Evolutionary conservation across 1,140 invertebrate genomes (phyloP).

Genomic region (Zaprionus ghesquierei): DNA sequence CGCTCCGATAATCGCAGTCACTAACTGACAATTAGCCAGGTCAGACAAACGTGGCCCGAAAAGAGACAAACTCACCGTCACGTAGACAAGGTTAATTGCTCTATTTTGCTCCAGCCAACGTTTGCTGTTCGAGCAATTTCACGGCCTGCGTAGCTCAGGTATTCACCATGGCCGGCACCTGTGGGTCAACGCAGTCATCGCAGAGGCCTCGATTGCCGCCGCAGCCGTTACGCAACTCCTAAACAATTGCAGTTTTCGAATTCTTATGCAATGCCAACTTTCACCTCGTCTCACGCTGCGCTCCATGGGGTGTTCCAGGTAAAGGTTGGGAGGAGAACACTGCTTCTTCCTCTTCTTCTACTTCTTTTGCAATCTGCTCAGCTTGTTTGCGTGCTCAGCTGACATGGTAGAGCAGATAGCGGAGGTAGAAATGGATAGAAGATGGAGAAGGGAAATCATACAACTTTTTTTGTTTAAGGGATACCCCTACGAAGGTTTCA

Average conservation of each 20-base stretch:
- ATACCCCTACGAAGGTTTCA: too few relatives aligned
- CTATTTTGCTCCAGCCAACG: conserved; percentile 56
- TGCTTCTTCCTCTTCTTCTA: neutral
- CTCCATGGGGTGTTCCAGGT: conserved; percentile 17
- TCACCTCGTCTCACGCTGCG: conserved; percentile 43
- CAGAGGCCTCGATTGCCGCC: conserved; percentile 3
- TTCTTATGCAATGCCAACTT: conserved; percentile 55
- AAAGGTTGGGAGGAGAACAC: conserved; percentile 12
- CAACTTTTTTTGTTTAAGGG: too few relatives aligned
- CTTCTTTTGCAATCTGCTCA: neutral
- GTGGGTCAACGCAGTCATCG: conserved; percentile 11
- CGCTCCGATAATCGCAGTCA: conserved; percentile 54
- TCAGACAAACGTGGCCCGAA: conserved; percentile 18
- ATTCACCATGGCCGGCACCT: conserved; percentile 24
- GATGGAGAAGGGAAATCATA: too few relatives aligned
- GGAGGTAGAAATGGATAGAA: neutral
- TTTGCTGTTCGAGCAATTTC: conserved; percentile 17
- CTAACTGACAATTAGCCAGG: conserved; percentile 54
- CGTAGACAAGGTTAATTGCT: conserved; percentile 75
- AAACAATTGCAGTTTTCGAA: conserved; percentile 2
- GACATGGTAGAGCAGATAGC: neutral
- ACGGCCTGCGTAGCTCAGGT: conserved; percentile 30
- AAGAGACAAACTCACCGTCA: conserved; percentile 27
- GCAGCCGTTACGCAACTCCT: conserved; percentile 38
- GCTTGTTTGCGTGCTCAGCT: neutral